Evolutionary conservation across 2,113 vertebrate genomes (phyloP), one percentile per base, ranked within the genome.

Genomic region (Platichthys stellatus): DNA sequence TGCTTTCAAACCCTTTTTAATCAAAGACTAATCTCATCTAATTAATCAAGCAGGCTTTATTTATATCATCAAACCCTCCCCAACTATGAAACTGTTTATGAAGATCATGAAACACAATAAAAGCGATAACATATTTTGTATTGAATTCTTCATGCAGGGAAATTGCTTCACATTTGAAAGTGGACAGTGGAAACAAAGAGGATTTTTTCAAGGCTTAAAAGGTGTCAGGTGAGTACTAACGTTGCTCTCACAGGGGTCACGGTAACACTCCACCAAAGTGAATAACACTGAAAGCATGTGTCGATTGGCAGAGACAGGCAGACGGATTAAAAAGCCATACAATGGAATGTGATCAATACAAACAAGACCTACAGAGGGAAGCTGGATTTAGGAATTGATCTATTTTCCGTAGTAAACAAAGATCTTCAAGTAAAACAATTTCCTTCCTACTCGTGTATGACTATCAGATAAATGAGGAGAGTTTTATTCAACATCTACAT

Each of bases 11-110:
- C 62, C 56, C 69, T 43, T 87, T 90, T 89, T 87, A 90, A 90
- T 92, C 91, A 90, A 89, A 85, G 83, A 80, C 70, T 85, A 86
- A 90, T 92, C 82, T 89, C 67, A 81, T 88, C 76, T 78, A 83
- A 85, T 90, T 91, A 81, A 89, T 88, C 80, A 84, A 78, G 82
- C 76, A 62, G 75, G 57, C 78, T 53, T 59, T 76, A 80, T 53
- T 59, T 78, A 88, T 43, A 51, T 51, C 47, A 86, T 75, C 59
- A 70, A 69, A 59, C 81, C 69, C 47, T 53, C 47, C 28, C 5
- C 31, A 69, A 61, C 81, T 65, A 77, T 67, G 24, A 86, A 81
- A 71, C 51, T 12, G 24, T 79, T 82, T 45, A 72, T 74, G 63
- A 6, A 72, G 69, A 76, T 71, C 53, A 86, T 72, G 65, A 81